Conservation (phyloP, 2,888 invertebrate species). For the Sympetrum striolatum region DNA sequence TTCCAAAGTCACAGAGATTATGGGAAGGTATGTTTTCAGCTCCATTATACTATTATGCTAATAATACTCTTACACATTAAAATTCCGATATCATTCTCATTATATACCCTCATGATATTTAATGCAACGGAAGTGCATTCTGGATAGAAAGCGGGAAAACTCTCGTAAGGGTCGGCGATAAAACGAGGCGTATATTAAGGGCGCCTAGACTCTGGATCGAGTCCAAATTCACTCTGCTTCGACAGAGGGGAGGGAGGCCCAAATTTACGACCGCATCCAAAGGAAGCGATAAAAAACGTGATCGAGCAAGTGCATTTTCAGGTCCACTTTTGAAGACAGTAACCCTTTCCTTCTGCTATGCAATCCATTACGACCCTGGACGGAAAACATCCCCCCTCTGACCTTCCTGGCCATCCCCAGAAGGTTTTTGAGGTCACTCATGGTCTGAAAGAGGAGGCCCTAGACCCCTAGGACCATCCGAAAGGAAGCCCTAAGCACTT, state of each 20-base stretch:
- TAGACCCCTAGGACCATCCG: background rate
- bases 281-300: background rate
- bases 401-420: background rate
- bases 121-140: background rate
- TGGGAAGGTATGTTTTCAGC: too few relatives aligned
- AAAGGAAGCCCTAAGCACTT: background rate
- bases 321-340: background rate
- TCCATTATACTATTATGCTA: too few relatives aligned
- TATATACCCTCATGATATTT: background rate
- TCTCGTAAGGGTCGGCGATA: background rate
- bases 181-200: background rate
- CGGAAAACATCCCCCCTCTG: background rate
- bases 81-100: background rate
- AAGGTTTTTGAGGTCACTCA: background rate
- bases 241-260: background rate
- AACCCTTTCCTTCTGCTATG: background rate
- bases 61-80: too few relatives aligned
- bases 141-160: background rate
- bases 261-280: background rate
- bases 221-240: background rate
- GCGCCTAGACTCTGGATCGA: background rate
- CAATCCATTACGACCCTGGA: background rate
- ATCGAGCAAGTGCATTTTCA: background rate
- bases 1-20: too few relatives aligned
- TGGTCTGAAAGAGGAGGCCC: background rate